Base-by-base conservation (phyloP, 2,113 vertebrate genomes). In the Coracopsis vasa region DNA sequence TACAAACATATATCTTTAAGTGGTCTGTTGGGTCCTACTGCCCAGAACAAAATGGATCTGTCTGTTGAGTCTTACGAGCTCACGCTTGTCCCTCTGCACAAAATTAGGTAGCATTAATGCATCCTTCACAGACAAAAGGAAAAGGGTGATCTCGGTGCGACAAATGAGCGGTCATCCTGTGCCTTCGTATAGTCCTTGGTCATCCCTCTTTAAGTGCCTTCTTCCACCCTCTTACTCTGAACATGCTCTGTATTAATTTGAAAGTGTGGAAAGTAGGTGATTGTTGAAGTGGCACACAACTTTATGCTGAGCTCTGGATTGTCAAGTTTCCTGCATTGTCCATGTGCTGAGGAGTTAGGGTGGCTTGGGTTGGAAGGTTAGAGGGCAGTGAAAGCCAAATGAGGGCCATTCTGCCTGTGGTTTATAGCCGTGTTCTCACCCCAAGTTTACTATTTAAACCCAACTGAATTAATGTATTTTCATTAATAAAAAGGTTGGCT, bases 291-390 rank as follows among this genome's bases (percentile, higher is more conserved):
- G 15, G 16, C 47, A 9, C 51, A 29, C 28, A 58, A 10, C 16
- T 73, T 58, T 6, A 3, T 53, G 13, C 53, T 75, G 12, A 41
- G 15, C 19, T 66, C n/a, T 74, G 80, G 25, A 14, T 78, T 4
- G 5, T 19, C 23, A 3, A 1, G 13, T 39, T n/a, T 65, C 3
- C 31, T 58, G n/a, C 0, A 0, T 13, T 33, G 5, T 44, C 35
- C 2, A 0, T 56, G 24, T 48, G 29, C 51, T 18, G 16, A 39
- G 41, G 33, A 69, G 37, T 24, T n/a, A 15, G 2, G 13, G 21
- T 58, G 33, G n/a, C 3, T 58, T 58, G 33, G 56, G 56, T 10
- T 58, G 56, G 33, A 58, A 35, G n/a, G 33, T 35, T 35, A 24
- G 12, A 78, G 82, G 10, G 29, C 33, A 54, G 16, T 29, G 58